A percentile compares a stretch with the other conserved stretches of the same genome.
phyloP scores from a whole-genome alignment of 2,888 invertebrate species.

The Synergus laeviventris region DNA sequence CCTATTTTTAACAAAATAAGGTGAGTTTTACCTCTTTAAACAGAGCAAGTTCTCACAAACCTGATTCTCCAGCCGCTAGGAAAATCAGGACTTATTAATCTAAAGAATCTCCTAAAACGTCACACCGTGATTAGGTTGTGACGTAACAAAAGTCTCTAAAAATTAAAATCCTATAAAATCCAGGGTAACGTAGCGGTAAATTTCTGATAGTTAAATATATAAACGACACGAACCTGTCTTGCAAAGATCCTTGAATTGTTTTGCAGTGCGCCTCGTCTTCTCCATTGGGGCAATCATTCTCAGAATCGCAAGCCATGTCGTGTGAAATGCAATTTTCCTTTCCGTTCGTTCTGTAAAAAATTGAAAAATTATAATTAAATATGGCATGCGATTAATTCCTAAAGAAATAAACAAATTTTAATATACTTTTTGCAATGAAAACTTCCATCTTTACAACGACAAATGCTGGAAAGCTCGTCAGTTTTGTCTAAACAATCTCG shows the following conservation, averaged over 20 bases:
- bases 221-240: slow-evolving; percentile 64
- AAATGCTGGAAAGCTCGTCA: slow-evolving; percentile 84
- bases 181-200: neutral
- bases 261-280: slow-evolving; percentile 85
- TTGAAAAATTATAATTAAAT: neutral
- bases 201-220: neutral
- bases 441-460: slow-evolving; percentile 79
- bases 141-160: too few relatives aligned
- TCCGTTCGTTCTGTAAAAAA: neutral
- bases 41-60: too few relatives aligned
- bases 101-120: too few relatives aligned
- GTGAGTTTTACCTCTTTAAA: too few relatives aligned
- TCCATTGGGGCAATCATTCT: slow-evolving; percentile 83
- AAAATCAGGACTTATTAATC: too few relatives aligned
- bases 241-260: slow-evolving; percentile 73
- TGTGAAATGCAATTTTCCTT: slow-evolving; percentile 79
- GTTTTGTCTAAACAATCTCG: slow-evolving; percentile 87
- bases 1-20: too few relatives aligned
- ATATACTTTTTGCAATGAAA: slow-evolving; percentile 78
- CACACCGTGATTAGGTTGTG: too few relatives aligned
- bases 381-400: neutral
- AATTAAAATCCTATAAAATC: too few relatives aligned
- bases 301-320: slow-evolving; percentile 88
- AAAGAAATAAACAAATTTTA: neutral
- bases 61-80: too few relatives aligned